phyloP scores from a whole-genome alignment of 2,888 invertebrate species.

The Atrina japonica region DNA sequence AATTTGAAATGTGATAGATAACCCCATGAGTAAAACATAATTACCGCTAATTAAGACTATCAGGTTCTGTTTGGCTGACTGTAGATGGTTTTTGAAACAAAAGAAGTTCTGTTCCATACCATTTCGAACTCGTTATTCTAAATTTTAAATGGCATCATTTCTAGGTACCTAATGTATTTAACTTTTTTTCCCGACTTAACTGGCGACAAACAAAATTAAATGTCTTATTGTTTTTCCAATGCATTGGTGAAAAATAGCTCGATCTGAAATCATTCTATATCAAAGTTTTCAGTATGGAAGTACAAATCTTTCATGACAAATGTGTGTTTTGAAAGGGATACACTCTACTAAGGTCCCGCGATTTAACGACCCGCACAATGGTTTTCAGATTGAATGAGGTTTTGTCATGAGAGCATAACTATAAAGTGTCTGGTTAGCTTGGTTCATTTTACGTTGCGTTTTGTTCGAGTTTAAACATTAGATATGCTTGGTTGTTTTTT shows the following conservation, averaged over 20 bases:
- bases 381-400: constrained; percentile 14
- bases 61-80: no score
- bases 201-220: constrained; percentile 12
- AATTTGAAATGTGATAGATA: no score
- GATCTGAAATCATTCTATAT: constrained; percentile 14
- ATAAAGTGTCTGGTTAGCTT: background rate
- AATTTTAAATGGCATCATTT: constrained; percentile 1
- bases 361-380: constrained; percentile 27
- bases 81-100: background rate
- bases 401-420: constrained; percentile 1
- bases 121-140: background rate
- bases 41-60: no score
- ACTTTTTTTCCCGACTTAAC: constrained; percentile 3
- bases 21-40: no score
- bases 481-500: constrained; percentile 3
- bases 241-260: constrained; percentile 9
- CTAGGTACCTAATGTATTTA: background rate
- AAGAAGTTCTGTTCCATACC: constrained; percentile 15
- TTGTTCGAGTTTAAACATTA: constrained; percentile 13
- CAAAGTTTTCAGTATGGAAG: background rate
- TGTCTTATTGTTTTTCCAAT: constrained; percentile 19
- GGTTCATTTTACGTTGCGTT: background rate
- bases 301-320: constrained; percentile 23
- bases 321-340: constrained; percentile 27
- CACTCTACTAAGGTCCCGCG: constrained; percentile 11